A percentile compares a stretch with the other conserved stretches of the same genome.
phyloP scores from a whole-genome alignment of 2,113 vertebrate genomes.

The Canis aureus region DNA sequence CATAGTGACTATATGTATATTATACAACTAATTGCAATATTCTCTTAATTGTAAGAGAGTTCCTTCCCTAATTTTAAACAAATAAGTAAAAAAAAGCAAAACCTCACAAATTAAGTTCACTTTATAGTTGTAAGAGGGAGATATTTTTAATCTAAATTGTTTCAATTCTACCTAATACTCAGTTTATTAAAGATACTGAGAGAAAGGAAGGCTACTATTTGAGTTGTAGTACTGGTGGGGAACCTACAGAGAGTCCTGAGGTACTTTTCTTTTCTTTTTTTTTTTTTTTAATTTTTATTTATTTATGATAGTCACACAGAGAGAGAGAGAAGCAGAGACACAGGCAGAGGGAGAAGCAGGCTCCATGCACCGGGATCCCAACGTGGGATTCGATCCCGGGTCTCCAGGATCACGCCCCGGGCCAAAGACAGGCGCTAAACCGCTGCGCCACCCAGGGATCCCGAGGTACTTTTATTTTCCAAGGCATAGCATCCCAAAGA shows the following conservation, averaged over 20 bases:
- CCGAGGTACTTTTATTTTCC: background rate
- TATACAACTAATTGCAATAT: slow-evolving; percentile 68
- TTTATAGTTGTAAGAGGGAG: slow-evolving; percentile 7
- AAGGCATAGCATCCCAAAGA: background rate
- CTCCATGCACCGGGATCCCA: no score
- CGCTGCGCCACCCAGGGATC: no score
- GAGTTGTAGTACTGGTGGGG: background rate
- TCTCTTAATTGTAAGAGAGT: slow-evolving; percentile 67
- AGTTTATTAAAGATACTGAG: slow-evolving; percentile 39
- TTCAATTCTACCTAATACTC: background rate
- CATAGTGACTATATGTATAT: slow-evolving; percentile 61
- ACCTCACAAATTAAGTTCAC: slow-evolving; percentile 45
- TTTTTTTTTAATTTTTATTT: background rate
- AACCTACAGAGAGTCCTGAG: background rate
- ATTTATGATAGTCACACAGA: no score
- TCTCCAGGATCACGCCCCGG: no score
- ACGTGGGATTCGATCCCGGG: no score
- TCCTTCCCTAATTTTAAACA: slow-evolving; percentile 74
- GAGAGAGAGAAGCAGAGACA: no score
- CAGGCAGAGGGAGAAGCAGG: no score
- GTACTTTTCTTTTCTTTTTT: slow-evolving; percentile 2
- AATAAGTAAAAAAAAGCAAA: slow-evolving; percentile 23
- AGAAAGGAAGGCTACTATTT: background rate
- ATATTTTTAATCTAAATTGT: background rate
- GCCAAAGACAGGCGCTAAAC: no score